phyloP scores from a whole-genome alignment of 2,113 vertebrate species.

The Gracilinanus agilis region DNA sequence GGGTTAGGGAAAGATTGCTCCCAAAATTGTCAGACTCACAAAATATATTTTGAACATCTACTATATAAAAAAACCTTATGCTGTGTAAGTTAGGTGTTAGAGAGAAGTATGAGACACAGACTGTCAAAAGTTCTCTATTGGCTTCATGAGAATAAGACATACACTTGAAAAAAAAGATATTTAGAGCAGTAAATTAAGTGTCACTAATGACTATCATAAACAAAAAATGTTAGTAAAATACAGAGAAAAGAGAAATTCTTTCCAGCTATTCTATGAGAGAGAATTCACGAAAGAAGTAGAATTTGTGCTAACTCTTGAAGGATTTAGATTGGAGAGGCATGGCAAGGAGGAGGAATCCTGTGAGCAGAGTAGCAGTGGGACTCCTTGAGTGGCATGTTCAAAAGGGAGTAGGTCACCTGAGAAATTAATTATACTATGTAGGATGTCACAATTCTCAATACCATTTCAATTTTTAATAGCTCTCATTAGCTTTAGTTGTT shows the following conservation, averaged over 20 bases:
- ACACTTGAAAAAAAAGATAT: background rate
- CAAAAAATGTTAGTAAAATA: background rate
- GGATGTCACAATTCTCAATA: background rate
- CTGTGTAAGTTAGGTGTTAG: background rate
- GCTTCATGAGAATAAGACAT: constrained; percentile 6
- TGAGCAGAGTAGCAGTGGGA: background rate
- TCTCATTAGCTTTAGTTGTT: background rate
- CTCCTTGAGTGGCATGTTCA: background rate
- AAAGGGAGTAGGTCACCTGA: background rate
- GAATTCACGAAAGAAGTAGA: background rate
- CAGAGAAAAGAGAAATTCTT: background rate
- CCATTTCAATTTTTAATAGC: background rate
- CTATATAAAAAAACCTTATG: background rate
- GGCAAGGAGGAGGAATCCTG: background rate
- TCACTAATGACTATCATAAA: background rate
- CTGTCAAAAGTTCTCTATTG: background rate
- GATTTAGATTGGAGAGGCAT: background rate
- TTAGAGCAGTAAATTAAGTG: background rate
- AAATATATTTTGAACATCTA: background rate
- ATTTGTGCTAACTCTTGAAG: background rate
- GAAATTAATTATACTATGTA: background rate
- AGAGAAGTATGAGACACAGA: background rate
- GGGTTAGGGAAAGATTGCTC: constrained; percentile 10
- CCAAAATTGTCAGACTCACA: background rate
- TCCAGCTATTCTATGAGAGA: background rate